Conservation (phyloP, 2,113 vertebrate species). For the Oxyura jamaicensis region DNA sequence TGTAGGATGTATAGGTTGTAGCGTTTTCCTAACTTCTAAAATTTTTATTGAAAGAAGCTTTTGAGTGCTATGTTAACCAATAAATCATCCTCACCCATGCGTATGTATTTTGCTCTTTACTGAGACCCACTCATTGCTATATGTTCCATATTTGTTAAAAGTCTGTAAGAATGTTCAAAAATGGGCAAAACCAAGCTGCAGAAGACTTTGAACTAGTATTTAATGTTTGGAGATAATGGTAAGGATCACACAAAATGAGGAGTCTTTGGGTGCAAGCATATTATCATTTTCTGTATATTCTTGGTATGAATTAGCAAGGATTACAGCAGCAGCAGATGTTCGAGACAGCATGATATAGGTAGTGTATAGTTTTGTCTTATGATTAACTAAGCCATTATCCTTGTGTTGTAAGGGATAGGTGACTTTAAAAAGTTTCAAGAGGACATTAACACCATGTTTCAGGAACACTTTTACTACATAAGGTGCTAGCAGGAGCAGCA, state of each 20-base stretch:
- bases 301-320: constrained; percentile 33
- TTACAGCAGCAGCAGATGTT: constrained; percentile 61
- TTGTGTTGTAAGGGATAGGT: neutral
- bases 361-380: neutral
- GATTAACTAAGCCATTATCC: constrained; percentile 38
- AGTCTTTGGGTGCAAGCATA: neutral
- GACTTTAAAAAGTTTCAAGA: constrained; percentile 32
- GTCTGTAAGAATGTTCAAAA: constrained; percentile 1
- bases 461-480: neutral
- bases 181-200: neutral
- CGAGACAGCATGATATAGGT: constrained; percentile 21
- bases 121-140: neutral
- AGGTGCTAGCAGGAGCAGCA: neutral
- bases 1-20: neutral
- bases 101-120: neutral
- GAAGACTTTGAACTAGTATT: neutral
- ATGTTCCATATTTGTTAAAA: neutral
- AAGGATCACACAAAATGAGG: neutral
- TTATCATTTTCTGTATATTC: constrained; percentile 16
- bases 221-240: neutral
- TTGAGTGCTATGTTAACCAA: neutral
- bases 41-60: neutral
- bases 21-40: neutral
- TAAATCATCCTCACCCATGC: neutral
- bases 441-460: neutral